A percentile compares a stretch with the other conserved stretches of the same genome.
phyloP scores from a whole-genome alignment of 2,113 vertebrate genomes.

The Irena cyanogastra region DNA sequence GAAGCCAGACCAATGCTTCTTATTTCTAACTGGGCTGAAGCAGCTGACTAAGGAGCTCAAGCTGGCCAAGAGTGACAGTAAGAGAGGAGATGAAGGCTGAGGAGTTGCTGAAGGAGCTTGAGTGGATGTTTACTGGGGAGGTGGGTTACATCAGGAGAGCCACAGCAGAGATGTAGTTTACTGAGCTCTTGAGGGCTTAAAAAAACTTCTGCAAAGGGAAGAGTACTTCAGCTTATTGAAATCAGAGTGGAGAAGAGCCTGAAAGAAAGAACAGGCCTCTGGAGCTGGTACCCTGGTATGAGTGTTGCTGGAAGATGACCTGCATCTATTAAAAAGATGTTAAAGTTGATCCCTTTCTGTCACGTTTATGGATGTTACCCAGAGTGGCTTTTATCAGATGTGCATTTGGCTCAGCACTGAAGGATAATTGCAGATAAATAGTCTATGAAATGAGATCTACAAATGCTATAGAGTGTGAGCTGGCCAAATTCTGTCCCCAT shows the following conservation, averaged over 20 bases:
- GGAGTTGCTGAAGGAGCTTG: background rate
- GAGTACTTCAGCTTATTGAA: background rate
- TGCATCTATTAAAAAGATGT: background rate
- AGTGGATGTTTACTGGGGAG: background rate
- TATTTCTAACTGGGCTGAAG: background rate
- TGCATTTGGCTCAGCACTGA: slow-evolving; percentile 25
- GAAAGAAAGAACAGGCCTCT: background rate
- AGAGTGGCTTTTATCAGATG: slow-evolving; percentile 1
- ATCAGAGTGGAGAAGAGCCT: background rate
- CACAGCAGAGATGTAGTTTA: background rate
- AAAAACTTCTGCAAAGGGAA: background rate
- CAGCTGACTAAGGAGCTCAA: background rate
- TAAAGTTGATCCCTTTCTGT: background rate
- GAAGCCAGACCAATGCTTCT: background rate
- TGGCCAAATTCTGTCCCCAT: background rate
- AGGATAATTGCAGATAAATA: slow-evolving; percentile 30
- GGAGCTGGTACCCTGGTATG: background rate
- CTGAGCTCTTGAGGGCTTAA: background rate
- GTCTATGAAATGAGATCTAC: slow-evolving; percentile 15
- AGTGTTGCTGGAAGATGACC: background rate
- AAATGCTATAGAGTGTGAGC: background rate
- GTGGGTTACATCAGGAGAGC: background rate
- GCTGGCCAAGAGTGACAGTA: background rate
- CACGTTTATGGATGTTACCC: background rate
- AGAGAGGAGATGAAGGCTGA: background rate